These are phyloP conservation scores for Drosophila lowei DNA, from an alignment of 1,140 invertebrate species.

Conservation along the genomic window DNA sequence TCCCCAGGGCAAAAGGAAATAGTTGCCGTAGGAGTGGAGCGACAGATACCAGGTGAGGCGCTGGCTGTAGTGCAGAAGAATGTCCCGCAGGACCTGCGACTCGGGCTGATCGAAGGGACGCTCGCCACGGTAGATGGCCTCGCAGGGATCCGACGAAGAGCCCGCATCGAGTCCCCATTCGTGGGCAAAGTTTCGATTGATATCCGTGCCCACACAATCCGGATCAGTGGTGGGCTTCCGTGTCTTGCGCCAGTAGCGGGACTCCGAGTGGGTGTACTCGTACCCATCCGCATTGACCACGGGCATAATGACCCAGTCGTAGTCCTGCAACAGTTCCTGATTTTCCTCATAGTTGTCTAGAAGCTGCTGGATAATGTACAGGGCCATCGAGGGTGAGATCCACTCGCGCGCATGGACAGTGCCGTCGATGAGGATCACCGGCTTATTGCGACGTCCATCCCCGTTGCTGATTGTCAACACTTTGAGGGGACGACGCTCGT, in stretches of 20 bases:
- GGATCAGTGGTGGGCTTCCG: constrained; percentile 52
- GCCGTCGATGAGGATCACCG: constrained; percentile 85
- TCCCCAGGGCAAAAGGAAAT: constrained; percentile 89
- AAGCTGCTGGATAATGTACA: constrained; percentile 87
- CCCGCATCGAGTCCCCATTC: constrained; percentile 86
- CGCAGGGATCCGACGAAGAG: constrained; percentile 86
- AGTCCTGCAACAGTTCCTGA: constrained; percentile 82
- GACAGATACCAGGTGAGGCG: constrained; percentile 87
- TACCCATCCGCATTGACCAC: constrained; percentile 85
- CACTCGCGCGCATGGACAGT: constrained; percentile 89
- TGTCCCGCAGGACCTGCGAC: constrained; percentile 83
- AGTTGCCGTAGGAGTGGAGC: constrained; percentile 88
- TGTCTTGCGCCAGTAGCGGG: constrained; percentile 85
- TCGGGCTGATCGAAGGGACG: constrained; percentile 89
- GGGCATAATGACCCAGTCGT: constrained; percentile 86
- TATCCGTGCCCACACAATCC: constrained; percentile 84
- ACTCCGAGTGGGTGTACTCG: constrained; percentile 68
- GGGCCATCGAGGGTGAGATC: constrained; percentile 86
- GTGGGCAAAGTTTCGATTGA: constrained; percentile 87
- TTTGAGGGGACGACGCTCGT: constrained; percentile 84
- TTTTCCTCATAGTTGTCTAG: constrained; percentile 84
- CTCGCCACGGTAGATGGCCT: constrained; percentile 87
- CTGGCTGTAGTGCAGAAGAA: constrained; percentile 83
- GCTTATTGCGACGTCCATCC: constrained; percentile 80
- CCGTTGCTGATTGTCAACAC: constrained; percentile 84